Conservation (phyloP, 2,888 invertebrate genomes). For the Phengaris alcon region DNA sequence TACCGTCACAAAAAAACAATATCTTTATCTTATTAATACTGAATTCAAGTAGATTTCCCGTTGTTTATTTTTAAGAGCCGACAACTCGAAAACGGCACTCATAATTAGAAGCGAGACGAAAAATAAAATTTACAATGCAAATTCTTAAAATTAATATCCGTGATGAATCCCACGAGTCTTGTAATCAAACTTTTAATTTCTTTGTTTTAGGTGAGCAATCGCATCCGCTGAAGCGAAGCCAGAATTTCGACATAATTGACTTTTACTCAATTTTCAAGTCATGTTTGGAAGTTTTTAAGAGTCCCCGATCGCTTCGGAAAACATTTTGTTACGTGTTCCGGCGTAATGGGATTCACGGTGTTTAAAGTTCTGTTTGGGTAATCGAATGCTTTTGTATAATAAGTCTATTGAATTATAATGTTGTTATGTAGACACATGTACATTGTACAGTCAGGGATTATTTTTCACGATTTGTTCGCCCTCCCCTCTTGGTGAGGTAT, state of each 20-base stretch:
- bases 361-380: slow-evolving; percentile 27
- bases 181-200: slow-evolving; percentile 56
- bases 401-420: not conserved
- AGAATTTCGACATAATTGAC: slow-evolving; percentile 30
- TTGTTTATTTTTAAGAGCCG: slow-evolving; percentile 2
- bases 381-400: slow-evolving; percentile 16
- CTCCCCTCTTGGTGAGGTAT: too few species aligned
- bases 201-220: slow-evolving; percentile 38
- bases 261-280: slow-evolving; percentile 32
- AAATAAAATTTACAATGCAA: slow-evolving; percentile 66
- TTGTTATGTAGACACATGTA: too few species aligned
- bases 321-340: slow-evolving; percentile 30
- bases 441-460: too few species aligned
- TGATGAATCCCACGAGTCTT: slow-evolving; percentile 59
- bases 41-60: not conserved
- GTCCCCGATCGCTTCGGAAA: slow-evolving; percentile 22
- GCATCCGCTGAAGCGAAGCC: slow-evolving; percentile 30
- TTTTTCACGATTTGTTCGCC: too few species aligned
- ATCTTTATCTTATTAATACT: not conserved
- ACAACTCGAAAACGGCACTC: slow-evolving; percentile 47
- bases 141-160: slow-evolving; percentile 58
- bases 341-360: slow-evolving; percentile 25
- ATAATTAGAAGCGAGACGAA: slow-evolving; percentile 57
- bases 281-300: slow-evolving; percentile 29
- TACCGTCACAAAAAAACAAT: not conserved